Base-by-base conservation (phyloP, 2,888 invertebrate species). In the Erynnis tages region DNA sequence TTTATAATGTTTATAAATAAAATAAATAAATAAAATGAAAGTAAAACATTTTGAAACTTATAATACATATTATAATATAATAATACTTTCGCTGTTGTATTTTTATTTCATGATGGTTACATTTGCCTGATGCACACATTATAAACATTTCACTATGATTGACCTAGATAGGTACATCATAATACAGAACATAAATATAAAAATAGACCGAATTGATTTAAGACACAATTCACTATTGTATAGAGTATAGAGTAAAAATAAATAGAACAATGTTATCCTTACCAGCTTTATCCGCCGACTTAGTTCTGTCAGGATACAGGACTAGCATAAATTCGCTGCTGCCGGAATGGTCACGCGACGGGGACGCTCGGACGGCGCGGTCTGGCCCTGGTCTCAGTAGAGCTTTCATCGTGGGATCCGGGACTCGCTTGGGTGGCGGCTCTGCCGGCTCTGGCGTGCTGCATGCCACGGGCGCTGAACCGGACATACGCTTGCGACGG, bases 301-400 rank as follows among this genome's bases (percentile, higher is more conserved):
- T 87, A 59, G 89, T 88, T 46, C 88, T 84, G n/a, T 90, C 85
- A 6, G 93, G 93, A 68, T 92, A 92, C 38, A 96, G 90, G 44
- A 96, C 94, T 58, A 96, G 85, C 94, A 96, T 95, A 69, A 95
- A 94, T 77, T 96, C 96, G 45, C 93, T 94, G 78, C 95, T 95
- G 30, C 92, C 93, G 44, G 92, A 91, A 35, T 56, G 54, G 19
- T 60, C 62, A 52, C 53, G 58, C 5, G 45, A 38, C 6, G 89
- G 61, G 83, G 89, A 45, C 14, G 43, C 34, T n/a, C 45, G 47
- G 4, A 40, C 38, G 80, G 82, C 34, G 81, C 82, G 54, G 75
- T 46, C 56, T 35, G 25, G 27, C 30, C 47, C 54, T 40, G 40
- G 54, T 21, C 50, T 38, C 49, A 54, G 54, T 50, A 55, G 25